A percentile compares a stretch with the other conserved stretches of the same genome.
Evolutionary conservation across 2,113 vertebrate genomes (phyloP).

Genomic region (Leptobrachium ailaonicum): DNA sequence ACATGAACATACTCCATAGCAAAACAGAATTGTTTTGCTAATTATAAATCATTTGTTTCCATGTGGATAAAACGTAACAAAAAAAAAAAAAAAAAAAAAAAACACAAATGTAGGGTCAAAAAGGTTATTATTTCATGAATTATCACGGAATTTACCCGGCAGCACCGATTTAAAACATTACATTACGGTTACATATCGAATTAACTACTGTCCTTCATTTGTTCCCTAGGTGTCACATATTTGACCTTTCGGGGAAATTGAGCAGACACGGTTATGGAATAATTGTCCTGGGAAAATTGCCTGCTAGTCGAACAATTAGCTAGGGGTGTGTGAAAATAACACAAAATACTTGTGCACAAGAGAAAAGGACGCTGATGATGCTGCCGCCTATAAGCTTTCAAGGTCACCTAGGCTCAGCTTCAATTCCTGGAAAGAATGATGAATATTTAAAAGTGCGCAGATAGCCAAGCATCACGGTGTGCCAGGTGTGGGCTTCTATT

Average conservation of each 20-base stretch:
- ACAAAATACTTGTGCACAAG: background rate
- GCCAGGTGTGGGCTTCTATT: too few species aligned
- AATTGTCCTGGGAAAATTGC: conserved; percentile 32
- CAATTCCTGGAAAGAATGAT: too few species aligned
- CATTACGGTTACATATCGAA: conserved; percentile 16
- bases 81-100: too few species aligned
- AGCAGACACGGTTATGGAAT: conserved; percentile 20
- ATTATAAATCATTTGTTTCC: background rate
- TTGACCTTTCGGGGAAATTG: conserved; percentile 33
- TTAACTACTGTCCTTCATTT: conserved; percentile 17
- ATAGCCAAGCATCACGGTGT: too few species aligned
- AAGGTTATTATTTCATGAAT: background rate
- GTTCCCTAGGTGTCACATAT: conserved; percentile 20
- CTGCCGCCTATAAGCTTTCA: background rate
- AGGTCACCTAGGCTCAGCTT: background rate
- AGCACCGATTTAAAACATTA: background rate
- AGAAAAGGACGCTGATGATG: background rate
- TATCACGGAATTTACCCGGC: background rate
- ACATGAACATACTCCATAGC: background rate
- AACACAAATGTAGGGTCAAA: background rate
- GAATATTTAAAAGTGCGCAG: too few species aligned
- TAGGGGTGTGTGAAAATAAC: background rate
- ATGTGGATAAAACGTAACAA: background rate
- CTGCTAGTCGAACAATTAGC: conserved; percentile 36
- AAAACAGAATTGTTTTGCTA: background rate